Conservation (phyloP, 30 jellyfish, hydroid and myxozoan species). For the Sanderia malayensis region DNA sequence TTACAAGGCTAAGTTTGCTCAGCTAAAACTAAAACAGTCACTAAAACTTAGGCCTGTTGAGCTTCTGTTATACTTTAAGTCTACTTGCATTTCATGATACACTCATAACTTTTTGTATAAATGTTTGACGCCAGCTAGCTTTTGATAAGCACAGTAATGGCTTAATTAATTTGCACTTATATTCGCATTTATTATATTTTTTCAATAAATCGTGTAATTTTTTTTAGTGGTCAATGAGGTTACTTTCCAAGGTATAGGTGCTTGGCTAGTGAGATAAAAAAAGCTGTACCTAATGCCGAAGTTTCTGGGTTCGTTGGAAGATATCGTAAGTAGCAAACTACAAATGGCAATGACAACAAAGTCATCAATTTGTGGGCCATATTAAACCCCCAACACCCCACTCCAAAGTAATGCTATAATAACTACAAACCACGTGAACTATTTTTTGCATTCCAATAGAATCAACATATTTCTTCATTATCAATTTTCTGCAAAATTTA, state of each 20-base stretch:
- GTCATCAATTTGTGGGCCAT: neutral
- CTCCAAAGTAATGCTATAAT: neutral
- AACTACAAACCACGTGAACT: neutral
- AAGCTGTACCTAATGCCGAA: slow-evolving; percentile 53
- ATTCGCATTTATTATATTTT: too few species aligned
- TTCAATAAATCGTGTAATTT: too few species aligned
- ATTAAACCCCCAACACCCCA: neutral
- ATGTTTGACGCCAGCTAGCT: too few species aligned
- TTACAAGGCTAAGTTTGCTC: too few species aligned
- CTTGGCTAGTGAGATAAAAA: slow-evolving; percentile 28
- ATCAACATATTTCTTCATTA: neutral
- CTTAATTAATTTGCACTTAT: too few species aligned
- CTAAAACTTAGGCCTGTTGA: too few species aligned
- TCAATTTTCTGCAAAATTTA: neutral
- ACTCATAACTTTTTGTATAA: too few species aligned
- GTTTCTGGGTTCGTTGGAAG: slow-evolving; percentile 53
- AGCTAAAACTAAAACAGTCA: too few species aligned
- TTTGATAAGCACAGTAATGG: too few species aligned
- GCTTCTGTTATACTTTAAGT: too few species aligned
- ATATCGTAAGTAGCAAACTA: slow-evolving; percentile 38
- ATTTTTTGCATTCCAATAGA: neutral
- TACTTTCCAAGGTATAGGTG: slow-evolving; percentile 56
- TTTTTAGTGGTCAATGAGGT: slow-evolving; percentile 67
- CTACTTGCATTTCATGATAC: too few species aligned
- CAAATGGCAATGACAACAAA: too few species aligned